Conservation (phyloP, 2,797 vertebrate species). For the Cynopterus sphinx region DNA sequence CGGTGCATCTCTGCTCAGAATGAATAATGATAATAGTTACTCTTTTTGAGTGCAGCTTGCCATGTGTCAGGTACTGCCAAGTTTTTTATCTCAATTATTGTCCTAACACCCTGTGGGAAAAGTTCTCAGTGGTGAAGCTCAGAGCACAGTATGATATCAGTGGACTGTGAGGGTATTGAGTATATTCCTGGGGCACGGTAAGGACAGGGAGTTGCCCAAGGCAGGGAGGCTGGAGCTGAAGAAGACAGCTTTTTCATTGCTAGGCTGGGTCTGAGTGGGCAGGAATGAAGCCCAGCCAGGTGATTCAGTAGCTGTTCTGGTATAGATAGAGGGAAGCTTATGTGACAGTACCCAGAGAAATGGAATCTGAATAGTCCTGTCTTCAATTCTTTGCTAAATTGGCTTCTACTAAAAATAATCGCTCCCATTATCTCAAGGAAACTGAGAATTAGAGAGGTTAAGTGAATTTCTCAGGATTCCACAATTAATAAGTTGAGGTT, state of each 20-base stretch:
- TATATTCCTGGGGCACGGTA: neutral
- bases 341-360: neutral
- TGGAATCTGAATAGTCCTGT: neutral
- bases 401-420: neutral
- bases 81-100: neutral
- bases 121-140: neutral
- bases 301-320: neutral
- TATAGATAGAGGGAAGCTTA: neutral
- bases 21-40: neutral
- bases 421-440: neutral
- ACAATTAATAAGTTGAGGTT: neutral
- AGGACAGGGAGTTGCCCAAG: neutral
- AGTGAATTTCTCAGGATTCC: slow-evolving; percentile 9
- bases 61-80: neutral
- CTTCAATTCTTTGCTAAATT: slow-evolving; percentile 21
- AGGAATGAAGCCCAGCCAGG: neutral
- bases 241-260: neutral
- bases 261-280: neutral
- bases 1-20: neutral
- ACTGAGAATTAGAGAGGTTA: neutral
- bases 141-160: neutral
- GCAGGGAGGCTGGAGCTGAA: neutral
- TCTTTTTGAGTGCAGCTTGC: neutral
- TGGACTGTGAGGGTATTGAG: neutral
- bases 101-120: neutral